Percentiles rank a stretch among this genome's conserved stretches.
phyloP scores from a whole-genome alignment of 2,113 vertebrate species.

The western clawed frog (Xenopus tropicalis) region UCB_Xtro_10.0 CM004450.2:64522501-64523000 shows the following conservation, averaged over 20 bases:
- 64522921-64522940: conserved; percentile 78
- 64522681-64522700: too few relatives aligned
- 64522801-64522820: conserved; percentile 50
- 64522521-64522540: too few relatives aligned
- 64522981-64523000: conserved; percentile 58
- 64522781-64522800: conserved; percentile 69
- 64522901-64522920: conserved; percentile 67
- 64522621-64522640: too few relatives aligned
- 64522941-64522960: conserved; percentile 79
- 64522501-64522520: too few relatives aligned
- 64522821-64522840: conserved; percentile 49
- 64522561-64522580: too few relatives aligned
- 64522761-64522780: conserved; percentile 60
- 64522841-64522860: conserved; percentile 64
- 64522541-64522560: too few relatives aligned
- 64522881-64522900: conserved; percentile 68
- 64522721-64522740: too few relatives aligned
- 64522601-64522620: too few relatives aligned
- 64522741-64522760: conserved; percentile 44
- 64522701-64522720: too few relatives aligned
- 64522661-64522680: too few relatives aligned
- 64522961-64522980: conserved; percentile 86
- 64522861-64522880: conserved; percentile 59
- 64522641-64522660: too few relatives aligned
- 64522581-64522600: too few relatives aligned